Evolutionary conservation across 2,113 vertebrate genomes (phyloP).

Genomic region (Alethe diademata): DNA sequence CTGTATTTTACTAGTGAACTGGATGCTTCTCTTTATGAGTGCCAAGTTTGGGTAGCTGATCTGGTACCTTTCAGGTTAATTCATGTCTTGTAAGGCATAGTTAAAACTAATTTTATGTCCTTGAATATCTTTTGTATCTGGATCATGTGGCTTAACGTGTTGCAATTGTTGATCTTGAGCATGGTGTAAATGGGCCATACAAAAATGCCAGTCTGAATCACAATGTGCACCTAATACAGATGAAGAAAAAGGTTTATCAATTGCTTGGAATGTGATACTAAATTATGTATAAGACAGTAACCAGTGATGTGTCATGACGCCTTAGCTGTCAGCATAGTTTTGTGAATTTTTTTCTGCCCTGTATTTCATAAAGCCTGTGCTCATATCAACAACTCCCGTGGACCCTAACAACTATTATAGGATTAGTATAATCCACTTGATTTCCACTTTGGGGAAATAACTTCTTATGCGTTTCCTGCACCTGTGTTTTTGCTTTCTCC

Average conservation of each 20-base stretch:
- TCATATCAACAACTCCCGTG: neutral
- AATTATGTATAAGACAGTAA: neutral
- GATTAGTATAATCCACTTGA: neutral
- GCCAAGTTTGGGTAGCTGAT: neutral
- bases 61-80: neutral
- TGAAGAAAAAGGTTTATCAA: neutral
- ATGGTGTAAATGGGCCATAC: neutral
- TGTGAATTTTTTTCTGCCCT: neutral
- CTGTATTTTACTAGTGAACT: neutral
- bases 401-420: neutral
- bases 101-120: neutral
- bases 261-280: neutral
- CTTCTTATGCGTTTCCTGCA: neutral
- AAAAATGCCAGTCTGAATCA: neutral
- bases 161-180: neutral
- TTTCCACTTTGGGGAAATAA: neutral
- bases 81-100: neutral
- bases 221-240: rapidly evolving
- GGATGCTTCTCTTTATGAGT: neutral
- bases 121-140: neutral
- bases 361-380: neutral
- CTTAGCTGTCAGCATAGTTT: neutral
- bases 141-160: neutral
- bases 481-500: neutral
- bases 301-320: neutral